Evolutionary conservation across 2,113 vertebrate genomes (phyloP).

Genomic region (Agelaius tricolor): DNA sequence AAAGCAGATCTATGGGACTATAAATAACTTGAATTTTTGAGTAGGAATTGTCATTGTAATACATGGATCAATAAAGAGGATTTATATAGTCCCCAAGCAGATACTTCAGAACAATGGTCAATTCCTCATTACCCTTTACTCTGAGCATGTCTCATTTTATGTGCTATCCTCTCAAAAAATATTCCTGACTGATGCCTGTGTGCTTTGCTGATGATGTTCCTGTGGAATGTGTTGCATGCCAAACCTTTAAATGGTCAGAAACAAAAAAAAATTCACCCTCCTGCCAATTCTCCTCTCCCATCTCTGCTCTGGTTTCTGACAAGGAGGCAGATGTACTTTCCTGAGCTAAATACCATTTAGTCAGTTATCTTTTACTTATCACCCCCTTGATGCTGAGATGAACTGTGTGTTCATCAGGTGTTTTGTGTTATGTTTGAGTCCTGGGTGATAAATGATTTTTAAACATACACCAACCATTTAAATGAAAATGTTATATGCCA

Average conservation of each 20-base stretch:
- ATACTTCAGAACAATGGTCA: constrained; percentile 36
- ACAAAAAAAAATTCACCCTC: background rate
- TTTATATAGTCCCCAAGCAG: constrained; percentile 42
- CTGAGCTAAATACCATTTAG: background rate
- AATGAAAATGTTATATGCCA: background rate
- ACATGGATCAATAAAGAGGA: constrained; percentile 28
- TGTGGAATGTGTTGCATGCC: background rate
- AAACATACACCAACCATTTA: background rate
- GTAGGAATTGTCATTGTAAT: constrained; percentile 32
- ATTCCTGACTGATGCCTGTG: background rate
- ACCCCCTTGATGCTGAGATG: background rate
- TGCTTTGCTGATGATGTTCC: background rate
- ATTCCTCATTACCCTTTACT: constrained; percentile 54
- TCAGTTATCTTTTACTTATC: background rate
- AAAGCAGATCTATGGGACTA: background rate
- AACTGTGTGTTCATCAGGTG: background rate
- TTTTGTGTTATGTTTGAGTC: background rate
- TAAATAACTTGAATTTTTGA: constrained; percentile 38
- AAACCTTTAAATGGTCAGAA: background rate
- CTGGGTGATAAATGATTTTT: background rate
- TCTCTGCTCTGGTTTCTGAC: background rate
- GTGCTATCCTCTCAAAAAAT: background rate
- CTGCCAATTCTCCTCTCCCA: background rate
- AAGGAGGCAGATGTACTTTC: background rate
- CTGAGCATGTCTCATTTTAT: constrained; percentile 31